Conservation (phyloP, 1,140 invertebrate species). For the Euura saliciscinereae region DNA sequence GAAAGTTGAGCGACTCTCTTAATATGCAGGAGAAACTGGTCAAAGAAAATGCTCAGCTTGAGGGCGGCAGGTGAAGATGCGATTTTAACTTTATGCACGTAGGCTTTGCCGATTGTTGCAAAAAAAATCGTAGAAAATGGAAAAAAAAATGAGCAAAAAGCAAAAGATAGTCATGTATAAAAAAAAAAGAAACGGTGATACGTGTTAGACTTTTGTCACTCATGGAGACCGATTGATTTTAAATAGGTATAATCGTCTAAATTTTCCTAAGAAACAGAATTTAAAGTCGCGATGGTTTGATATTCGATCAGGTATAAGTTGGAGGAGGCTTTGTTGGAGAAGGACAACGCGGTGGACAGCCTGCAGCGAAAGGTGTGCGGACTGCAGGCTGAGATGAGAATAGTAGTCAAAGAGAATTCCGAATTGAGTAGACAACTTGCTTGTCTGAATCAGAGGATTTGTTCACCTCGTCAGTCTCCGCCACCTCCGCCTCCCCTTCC, state of each 20-base stretch:
- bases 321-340: conserved; percentile 57
- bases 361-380: conserved; percentile 57
- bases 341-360: conserved; percentile 56
- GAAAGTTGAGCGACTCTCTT: conserved; percentile 64
- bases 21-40: conserved; percentile 68
- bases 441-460: conserved; percentile 35
- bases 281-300: too few relatives aligned
- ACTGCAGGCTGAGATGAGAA: conserved; percentile 56
- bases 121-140: conserved; percentile 14
- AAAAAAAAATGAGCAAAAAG: neutral
- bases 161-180: neutral
- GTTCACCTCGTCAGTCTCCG: conserved; percentile 20
- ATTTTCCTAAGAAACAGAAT: too few relatives aligned
- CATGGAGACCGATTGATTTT: conserved; percentile 1
- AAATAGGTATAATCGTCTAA: neutral
- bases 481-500: conserved; percentile 18
- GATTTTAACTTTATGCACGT: conserved; percentile 3
- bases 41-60: conserved; percentile 66
- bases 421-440: conserved; percentile 39
- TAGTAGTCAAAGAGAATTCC: conserved; percentile 47
- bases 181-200: conserved; percentile 4
- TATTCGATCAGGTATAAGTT: conserved; percentile 57
- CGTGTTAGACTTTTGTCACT: neutral
- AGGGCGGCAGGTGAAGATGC: conserved; percentile 59
- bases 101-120: conserved; percentile 9